phyloP scores from a whole-genome alignment of 2,797 vertebrate species.

The Threskiornis aethiopicus region DNA sequence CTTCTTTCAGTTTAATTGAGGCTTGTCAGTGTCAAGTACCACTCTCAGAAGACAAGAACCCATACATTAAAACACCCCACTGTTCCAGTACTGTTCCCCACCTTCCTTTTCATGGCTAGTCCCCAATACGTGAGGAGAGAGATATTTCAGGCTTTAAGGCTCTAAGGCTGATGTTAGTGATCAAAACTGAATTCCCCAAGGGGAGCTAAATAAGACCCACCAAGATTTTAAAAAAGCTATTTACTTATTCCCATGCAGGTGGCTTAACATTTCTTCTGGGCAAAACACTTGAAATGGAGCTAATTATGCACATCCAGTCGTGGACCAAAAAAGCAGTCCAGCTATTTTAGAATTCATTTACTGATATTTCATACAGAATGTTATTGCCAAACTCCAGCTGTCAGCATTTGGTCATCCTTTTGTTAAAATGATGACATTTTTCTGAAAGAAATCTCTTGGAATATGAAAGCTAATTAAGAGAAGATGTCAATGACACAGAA shows the following conservation, averaged over 20 bases:
- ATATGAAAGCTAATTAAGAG: conserved; percentile 19
- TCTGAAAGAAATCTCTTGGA: not conserved
- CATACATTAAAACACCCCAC: not conserved
- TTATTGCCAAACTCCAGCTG: conserved; percentile 30
- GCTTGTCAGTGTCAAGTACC: not conserved
- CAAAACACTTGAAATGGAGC: conserved; percentile 4
- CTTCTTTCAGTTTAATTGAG: not conserved
- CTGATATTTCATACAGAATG: conserved; percentile 4
- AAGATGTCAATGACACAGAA: not conserved
- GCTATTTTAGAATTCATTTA: conserved; percentile 49
- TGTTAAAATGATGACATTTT: conserved; percentile 17
- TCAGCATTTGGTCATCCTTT: conserved; percentile 37
- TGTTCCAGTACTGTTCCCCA: not conserved
- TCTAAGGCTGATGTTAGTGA: not conserved
- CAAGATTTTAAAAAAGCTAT: not conserved
- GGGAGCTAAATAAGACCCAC: not conserved
- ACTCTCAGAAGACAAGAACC: not conserved
- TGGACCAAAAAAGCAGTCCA: conserved; percentile 9
- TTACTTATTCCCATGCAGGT: conserved; percentile 22
- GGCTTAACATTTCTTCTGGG: conserved; percentile 14
- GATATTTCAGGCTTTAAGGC: not conserved
- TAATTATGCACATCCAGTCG: conserved; percentile 33
- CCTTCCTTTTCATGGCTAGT: not conserved
- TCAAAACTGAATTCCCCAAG: not conserved
- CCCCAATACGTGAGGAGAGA: not conserved